Conservation (phyloP, 2,113 vertebrate genomes). For the Mustela nigripes region DNA sequence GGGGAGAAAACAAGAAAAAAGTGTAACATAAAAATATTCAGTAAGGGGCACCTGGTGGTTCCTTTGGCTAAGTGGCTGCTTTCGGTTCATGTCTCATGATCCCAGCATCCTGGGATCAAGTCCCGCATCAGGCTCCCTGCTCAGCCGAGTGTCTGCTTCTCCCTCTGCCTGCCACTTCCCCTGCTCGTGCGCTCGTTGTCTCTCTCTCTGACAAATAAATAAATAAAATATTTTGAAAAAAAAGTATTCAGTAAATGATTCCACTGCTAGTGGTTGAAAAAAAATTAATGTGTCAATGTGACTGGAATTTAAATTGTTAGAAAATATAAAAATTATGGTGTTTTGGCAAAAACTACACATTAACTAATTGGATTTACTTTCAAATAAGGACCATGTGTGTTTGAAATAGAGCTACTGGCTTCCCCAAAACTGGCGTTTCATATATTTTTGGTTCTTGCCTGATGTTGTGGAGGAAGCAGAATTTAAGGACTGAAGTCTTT, state of each 20-base stretch:
- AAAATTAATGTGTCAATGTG: not conserved
- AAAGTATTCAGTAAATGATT: conserved; percentile 30
- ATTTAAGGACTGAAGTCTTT: not conserved
- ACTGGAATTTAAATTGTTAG: conserved; percentile 52
- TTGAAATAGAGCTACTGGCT: not conserved
- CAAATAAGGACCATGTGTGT: not conserved
- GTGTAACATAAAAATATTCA: not conserved
- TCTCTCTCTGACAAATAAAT: too few relatives aligned
- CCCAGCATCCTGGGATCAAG: too few relatives aligned
- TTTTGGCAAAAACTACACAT: not conserved
- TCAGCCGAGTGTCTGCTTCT: too few relatives aligned
- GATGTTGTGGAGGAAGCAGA: not conserved
- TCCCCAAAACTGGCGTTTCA: not conserved
- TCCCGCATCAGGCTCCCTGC: too few relatives aligned
- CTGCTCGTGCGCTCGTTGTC: too few relatives aligned
- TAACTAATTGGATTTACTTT: not conserved
- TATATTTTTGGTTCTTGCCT: conserved; percentile 1
- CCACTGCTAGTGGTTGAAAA: not conserved
- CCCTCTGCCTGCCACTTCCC: too few relatives aligned
- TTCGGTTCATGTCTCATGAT: too few relatives aligned
- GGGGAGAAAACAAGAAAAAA: not conserved
- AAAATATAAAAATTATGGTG: conserved; percentile 3
- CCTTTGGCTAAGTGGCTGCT: too few relatives aligned
- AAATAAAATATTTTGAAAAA: too few relatives aligned
- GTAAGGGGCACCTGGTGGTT: not conserved